These are phyloP conservation scores for Merodon equestris DNA, from an alignment of 2,888 invertebrate species.

Conservation along the genomic window DNA sequence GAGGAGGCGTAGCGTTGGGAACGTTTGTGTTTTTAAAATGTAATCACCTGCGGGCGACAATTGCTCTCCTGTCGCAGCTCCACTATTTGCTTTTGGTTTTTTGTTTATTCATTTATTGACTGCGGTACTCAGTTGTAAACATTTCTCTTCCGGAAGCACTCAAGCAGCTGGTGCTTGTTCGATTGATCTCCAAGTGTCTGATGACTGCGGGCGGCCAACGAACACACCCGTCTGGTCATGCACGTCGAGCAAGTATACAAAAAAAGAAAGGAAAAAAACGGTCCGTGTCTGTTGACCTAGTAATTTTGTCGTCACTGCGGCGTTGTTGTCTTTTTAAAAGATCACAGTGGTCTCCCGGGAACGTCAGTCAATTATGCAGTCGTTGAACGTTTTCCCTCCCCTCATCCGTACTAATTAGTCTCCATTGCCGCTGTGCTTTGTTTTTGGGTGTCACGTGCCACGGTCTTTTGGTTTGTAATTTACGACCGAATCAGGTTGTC, in stretches of 20 bases:
- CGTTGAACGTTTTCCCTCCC: slow-evolving; percentile 5
- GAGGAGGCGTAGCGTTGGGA: neutral
- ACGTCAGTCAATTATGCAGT: slow-evolving; percentile 5
- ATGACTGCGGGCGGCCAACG: slow-evolving; percentile 25
- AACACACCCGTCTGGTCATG: slow-evolving; percentile 31
- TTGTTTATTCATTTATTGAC: slow-evolving; percentile 22
- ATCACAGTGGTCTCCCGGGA: neutral
- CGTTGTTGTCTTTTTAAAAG: neutral
- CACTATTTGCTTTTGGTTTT: slow-evolving; percentile 34
- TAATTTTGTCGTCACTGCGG: slow-evolving; percentile 49
- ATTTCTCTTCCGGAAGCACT: slow-evolving; percentile 28
- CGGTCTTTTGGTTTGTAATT: slow-evolving; percentile 40
- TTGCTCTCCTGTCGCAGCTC: slow-evolving; percentile 27
- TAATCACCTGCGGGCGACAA: slow-evolving; percentile 44
- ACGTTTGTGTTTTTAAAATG: slow-evolving; percentile 3
- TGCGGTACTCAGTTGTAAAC: slow-evolving; percentile 27
- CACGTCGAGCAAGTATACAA: slow-evolving; percentile 26
- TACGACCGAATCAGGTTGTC: slow-evolving; percentile 44
- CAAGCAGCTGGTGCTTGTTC: slow-evolving; percentile 39
- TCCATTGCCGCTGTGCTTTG: no score
- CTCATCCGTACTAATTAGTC: slow-evolving; percentile 52
- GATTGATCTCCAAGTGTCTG: slow-evolving; percentile 12
- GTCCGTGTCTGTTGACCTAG: slow-evolving; percentile 53
- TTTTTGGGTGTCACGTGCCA: slow-evolving; percentile 62
- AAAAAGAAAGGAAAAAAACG: neutral